phyloP scores from a whole-genome alignment of 1,140 invertebrate species.

The Brachionus calyciflorus region DNA sequence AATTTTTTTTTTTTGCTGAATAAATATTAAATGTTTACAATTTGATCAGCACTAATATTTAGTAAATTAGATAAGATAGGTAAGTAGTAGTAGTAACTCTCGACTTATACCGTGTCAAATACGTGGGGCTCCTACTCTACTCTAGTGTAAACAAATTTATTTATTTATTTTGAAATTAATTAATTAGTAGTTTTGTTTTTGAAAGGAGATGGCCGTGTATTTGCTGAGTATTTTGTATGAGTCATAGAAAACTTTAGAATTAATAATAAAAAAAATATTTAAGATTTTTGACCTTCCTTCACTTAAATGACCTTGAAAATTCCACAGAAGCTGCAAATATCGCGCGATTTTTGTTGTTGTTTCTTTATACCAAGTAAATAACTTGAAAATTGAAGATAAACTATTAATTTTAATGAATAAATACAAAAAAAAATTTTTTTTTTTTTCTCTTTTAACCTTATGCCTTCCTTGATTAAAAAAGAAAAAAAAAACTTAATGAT shows the following conservation, averaged over 20 bases:
- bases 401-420: conserved; percentile 42
- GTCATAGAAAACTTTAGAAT: background rate
- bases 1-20: background rate
- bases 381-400: conserved; percentile 24
- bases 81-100: too few relatives aligned
- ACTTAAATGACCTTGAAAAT: too few relatives aligned
- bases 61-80: conserved; percentile 36
- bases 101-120: too few relatives aligned
- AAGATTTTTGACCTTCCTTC: too few relatives aligned
- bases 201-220: background rate
- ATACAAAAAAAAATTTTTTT: conserved; percentile 12
- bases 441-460: too few relatives aligned
- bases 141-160: background rate
- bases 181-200: conserved; percentile 33
- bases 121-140: too few relatives aligned
- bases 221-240: background rate
- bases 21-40: conserved; percentile 13
- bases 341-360: too few relatives aligned
- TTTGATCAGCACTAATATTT: conserved; percentile 7
- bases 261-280: too few relatives aligned
- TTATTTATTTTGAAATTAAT: conserved; percentile 33
- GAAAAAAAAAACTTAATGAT: too few relatives aligned
- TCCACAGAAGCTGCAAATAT: too few relatives aligned
- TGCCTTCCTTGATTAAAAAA: too few relatives aligned
- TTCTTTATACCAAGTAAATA: conserved; percentile 25